phyloP scores from a whole-genome alignment of 2,797 vertebrate species.

The Fringilla coelebs region DNA sequence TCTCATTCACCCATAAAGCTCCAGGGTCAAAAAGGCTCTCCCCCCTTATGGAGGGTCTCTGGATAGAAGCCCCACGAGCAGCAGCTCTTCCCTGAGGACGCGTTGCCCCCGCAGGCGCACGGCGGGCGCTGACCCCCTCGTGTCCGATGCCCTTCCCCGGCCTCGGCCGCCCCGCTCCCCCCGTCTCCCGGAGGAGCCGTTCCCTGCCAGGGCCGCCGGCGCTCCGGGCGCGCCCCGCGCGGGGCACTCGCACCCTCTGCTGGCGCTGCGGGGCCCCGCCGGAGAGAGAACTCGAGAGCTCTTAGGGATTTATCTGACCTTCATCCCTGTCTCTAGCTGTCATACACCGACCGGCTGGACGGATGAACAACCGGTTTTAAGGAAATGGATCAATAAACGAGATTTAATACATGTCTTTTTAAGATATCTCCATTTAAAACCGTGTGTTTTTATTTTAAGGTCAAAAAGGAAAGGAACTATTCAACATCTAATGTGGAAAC shows the following conservation, averaged over 20 bases:
- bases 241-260: conserved; percentile 23
- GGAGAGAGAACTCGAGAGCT: accelerated
- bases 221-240: background rate
- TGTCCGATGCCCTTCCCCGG: accelerated
- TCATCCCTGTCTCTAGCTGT: background rate
- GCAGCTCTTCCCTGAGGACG: background rate
- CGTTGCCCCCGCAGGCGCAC: background rate
- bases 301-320: background rate
- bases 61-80: background rate
- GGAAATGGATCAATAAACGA: background rate
- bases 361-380: background rate
- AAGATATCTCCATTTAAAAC: background rate
- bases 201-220: accelerated
- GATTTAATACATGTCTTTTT: background rate
- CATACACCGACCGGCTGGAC: background rate
- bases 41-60: accelerated
- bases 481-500: background rate
- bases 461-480: background rate
- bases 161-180: background rate
- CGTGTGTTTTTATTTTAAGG: background rate
- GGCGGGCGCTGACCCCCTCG: background rate
- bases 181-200: accelerated
- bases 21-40: background rate
- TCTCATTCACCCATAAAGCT: background rate
- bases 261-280: background rate